These are phyloP conservation scores for Lepidocolaptes lacrymiger DNA, from an alignment of 2,797 vertebrate genomes.

Conservation along the genomic window DNA sequence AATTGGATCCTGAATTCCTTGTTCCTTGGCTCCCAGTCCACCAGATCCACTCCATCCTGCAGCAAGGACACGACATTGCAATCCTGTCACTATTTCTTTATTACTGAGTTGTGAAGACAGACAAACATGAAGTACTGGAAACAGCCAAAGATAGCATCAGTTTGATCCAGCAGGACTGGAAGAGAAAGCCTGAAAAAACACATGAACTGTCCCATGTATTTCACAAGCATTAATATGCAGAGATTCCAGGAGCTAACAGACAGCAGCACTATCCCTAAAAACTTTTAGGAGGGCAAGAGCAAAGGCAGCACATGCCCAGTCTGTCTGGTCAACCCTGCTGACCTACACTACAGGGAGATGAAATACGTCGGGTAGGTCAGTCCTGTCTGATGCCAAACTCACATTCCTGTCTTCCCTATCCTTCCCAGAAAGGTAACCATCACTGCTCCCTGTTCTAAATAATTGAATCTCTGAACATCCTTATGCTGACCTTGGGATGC, in stretches of 20 bases:
- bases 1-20: slow-evolving; percentile 98
- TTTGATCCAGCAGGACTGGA: neutral
- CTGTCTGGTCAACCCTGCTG: neutral
- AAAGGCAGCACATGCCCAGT: fast-evolving
- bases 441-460: neutral
- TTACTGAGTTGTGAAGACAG: neutral
- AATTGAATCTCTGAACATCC: neutral
- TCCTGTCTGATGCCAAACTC: neutral
- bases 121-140: neutral
- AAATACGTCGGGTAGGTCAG: fast-evolving
- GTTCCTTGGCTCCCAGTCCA: slow-evolving; percentile 94
- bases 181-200: neutral
- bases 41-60: slow-evolving; percentile 96
- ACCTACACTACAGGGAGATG: neutral
- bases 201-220: fast-evolving
- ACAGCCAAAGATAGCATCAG: neutral
- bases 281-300: neutral
- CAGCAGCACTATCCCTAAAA: neutral
- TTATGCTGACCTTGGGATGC: neutral
- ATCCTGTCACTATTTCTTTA: neutral
- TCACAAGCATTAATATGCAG: neutral
- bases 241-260: neutral
- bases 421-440: neutral
- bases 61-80: neutral
- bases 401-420: neutral